These are phyloP conservation scores for Staurois parvus DNA, from an alignment of 2,797 vertebrate genomes.

Conservation along the genomic window DNA sequence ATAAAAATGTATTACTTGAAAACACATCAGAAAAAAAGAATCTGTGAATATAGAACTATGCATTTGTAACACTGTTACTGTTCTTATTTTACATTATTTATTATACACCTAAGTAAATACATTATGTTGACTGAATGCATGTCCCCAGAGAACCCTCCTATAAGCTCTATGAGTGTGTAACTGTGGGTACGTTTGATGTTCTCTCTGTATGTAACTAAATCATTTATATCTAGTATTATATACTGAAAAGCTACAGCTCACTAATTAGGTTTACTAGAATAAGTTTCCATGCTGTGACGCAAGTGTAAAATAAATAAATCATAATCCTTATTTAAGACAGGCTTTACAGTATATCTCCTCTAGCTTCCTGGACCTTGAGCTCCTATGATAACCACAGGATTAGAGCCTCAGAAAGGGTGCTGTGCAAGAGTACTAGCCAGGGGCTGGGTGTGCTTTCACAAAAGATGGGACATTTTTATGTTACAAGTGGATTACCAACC, in stretches of 20 bases:
- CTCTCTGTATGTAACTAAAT: neutral
- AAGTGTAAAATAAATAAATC: slow-evolving; percentile 37
- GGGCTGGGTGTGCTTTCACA: slow-evolving; percentile 10
- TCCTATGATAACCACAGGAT: neutral
- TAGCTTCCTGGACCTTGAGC: neutral
- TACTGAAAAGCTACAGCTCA: neutral
- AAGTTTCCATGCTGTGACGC: slow-evolving; percentile 25
- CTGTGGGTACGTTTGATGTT: neutral
- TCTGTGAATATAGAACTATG: too few species aligned
- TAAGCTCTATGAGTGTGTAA: neutral
- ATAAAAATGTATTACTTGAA: too few species aligned
- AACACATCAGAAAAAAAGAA: too few species aligned
- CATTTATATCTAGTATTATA: too few species aligned
- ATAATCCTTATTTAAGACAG: slow-evolving; percentile 14
- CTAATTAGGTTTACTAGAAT: slow-evolving; percentile 10
- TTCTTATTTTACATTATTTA: neutral
- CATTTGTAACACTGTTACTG: neutral
- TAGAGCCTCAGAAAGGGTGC: neutral
- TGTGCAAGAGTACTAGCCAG: neutral
- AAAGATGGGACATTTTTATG: slow-evolving; percentile 10
- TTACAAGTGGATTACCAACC: slow-evolving; percentile 14
- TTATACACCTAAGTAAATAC: neutral
- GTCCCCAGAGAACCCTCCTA: neutral
- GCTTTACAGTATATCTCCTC: slow-evolving; percentile 5
- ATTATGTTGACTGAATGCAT: neutral